Base-by-base conservation (phyloP, 2,888 invertebrate species). In the Holacanthella duospinosa region DNA sequence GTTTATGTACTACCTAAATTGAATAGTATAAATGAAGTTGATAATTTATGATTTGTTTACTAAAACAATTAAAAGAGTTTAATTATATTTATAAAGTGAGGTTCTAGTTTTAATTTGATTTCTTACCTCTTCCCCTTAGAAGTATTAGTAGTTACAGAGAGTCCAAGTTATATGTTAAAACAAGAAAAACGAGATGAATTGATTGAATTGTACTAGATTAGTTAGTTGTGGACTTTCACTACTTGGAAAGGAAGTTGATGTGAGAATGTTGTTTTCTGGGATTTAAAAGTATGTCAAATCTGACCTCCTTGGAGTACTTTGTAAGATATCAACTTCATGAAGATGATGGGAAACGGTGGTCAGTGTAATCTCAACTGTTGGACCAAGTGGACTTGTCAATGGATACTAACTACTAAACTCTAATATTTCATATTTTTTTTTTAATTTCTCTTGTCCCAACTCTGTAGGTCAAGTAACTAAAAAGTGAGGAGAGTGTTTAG, bases 131-230 rank as follows among this genome's bases (percentile, higher is more conserved):
- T 36, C 36, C 36, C 16, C 36, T 16, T 36, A 16, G 16, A 36
- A 36, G 36, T 36, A n/a, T n/a, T n/a, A n/a, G n/a, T n/a, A n/a
- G n/a, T n/a, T n/a, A n/a, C n/a, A n/a, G n/a, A n/a, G n/a, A n/a
- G n/a, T n/a, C n/a, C n/a, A n/a, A n/a, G n/a, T n/a, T n/a, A n/a
- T n/a, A n/a, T n/a, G n/a, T 36, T 12, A 36, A 36, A 36, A 36
- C 36, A 36, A 48, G 48, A 48, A 9, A 48, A 48, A 48, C 48
- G 21, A 21, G 48, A 21, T 48, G 21, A 21, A 9, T 48, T 48
- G 48, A 48, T 48, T 48, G 19, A 48, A 48, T 48, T 48, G 48
- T n/a, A 21, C 48, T 21, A 48, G 48, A 48, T 48, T 48, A 21
- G n/a, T 9, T 36, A n/a, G 36, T 9, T 9, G 36, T 36, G 12